phyloP scores from a whole-genome alignment of 2,797 vertebrate genomes.

The Galagoides demidoff region DNA sequence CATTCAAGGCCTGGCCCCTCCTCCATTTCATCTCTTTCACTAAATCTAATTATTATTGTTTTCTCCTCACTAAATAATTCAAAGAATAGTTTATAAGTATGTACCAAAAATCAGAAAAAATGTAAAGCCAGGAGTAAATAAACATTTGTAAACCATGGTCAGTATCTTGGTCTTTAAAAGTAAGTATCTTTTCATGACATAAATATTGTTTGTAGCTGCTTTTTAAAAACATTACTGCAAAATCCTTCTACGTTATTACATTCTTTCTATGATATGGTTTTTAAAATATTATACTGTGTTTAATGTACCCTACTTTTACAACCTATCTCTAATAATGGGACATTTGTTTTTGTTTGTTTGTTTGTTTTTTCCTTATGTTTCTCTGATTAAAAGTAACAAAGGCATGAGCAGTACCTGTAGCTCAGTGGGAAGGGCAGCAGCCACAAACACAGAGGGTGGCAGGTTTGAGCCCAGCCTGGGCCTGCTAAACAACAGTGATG shows the following conservation, averaged over 20 bases:
- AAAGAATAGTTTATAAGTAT: not conserved
- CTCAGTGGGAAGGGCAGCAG: no score
- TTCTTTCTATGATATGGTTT: not conserved
- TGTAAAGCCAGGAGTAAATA: not conserved
- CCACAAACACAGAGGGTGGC: no score
- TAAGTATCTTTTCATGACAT: not conserved
- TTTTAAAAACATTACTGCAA: not conserved
- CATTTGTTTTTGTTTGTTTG: not conserved
- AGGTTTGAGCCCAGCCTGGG: no score
- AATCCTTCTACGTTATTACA: not conserved
- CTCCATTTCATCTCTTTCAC: not conserved
- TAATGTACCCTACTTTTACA: not conserved
- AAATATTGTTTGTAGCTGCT: not conserved
- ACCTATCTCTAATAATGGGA: not conserved
- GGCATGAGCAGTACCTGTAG: no score
- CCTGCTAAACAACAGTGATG: no score
- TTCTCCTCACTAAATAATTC: not conserved
- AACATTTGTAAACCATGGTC: not conserved
- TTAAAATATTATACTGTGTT: not conserved
- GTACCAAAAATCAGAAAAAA: not conserved
- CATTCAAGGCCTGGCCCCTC: not conserved
- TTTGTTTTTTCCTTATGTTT: not conserved
- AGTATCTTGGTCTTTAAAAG: not conserved
- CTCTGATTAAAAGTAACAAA: slow-evolving; percentile 22
- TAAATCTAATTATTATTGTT: not conserved